Base-by-base conservation (phyloP, 2,888 invertebrate species). In the Embidobia sp. region DNA sequence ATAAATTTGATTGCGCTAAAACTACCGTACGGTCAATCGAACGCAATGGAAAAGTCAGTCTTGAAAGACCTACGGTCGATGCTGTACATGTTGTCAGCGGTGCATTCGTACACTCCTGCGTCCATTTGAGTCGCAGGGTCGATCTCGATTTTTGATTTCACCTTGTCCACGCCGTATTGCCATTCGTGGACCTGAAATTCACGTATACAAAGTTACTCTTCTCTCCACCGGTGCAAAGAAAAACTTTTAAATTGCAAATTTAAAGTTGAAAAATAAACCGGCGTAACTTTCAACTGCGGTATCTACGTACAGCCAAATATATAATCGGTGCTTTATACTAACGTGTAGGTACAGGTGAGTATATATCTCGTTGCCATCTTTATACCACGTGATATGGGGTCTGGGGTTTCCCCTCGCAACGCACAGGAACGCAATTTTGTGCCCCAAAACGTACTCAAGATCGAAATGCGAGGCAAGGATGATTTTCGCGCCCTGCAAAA, bases 111-210 rank as follows among this genome's bases (percentile, higher is more conserved):
- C 11, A 96, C 94, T n/a, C 97, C 97, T 7, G 97, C 97, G 88
- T 97, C 97, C 97, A 97, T 97, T 91, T 97, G 97, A 2, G 97
- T 96, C 0, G 97, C 97, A 6, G 97, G 97, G 89, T 97, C 97
- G 48, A 97, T 97, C 91, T 97, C 97, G 84, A 97, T 92, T 91
- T 97, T 97, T 18, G 96, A 96, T 90, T 97, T 97, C 31, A 97
- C 94, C 82, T 92, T 93, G 85, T 96, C 96, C 1, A 93, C 92
- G 5, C 94, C 95, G 78, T 95, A 93, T 81, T 94, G 93, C 96
- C 97, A 97, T 90, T 97, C 97, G 90, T 97, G 97, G 33, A 97
- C 94, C 96, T 97, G 75, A 51, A 77, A 73, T 19, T n/a, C n/a
- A n/a, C n/a, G n/a, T n/a, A n/a, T n/a, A n/a, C n/a, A n/a, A n/a